These are phyloP conservation scores for Caenorhabditis inopinata DNA, from an alignment of 1,140 invertebrate species.

Conservation along the genomic window DNA sequence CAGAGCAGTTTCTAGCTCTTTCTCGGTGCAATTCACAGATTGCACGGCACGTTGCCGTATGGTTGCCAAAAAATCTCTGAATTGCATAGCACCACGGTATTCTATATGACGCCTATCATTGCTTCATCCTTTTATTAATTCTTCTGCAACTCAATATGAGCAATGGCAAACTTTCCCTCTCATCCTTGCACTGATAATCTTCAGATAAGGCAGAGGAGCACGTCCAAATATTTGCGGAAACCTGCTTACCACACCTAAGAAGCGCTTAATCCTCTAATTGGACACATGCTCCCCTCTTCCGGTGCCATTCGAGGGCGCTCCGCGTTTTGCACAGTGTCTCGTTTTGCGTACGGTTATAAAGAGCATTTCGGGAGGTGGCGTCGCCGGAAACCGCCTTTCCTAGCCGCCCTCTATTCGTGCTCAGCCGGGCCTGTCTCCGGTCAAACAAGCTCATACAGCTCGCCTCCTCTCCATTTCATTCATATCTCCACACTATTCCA, in stretches of 20 bases:
- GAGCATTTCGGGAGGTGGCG: conserved; percentile 30
- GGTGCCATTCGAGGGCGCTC: background rate
- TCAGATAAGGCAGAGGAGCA: too few relatives aligned
- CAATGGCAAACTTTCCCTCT: background rate
- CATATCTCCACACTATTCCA: background rate
- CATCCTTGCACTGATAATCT: too few relatives aligned
- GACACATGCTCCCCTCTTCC: conserved; percentile 18
- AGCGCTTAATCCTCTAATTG: conserved; percentile 32
- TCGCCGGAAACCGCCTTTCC: conserved; percentile 13
- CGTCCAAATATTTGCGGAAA: conserved; percentile 21
- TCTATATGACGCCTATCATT: too few relatives aligned
- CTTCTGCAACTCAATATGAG: too few relatives aligned
- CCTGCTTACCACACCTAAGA: conserved; percentile 26
- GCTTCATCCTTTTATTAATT: background rate
- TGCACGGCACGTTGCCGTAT: too few relatives aligned
- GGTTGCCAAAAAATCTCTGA: too few relatives aligned
- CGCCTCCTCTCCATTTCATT: background rate
- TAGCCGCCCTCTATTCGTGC: background rate
- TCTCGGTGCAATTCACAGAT: too few relatives aligned
- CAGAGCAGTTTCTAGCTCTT: too few relatives aligned
- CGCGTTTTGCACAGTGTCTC: background rate
- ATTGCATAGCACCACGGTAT: too few relatives aligned
- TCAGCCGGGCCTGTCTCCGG: background rate
- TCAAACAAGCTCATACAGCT: conserved; percentile 18
- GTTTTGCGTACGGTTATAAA: conserved; percentile 13